phyloP scores from a whole-genome alignment of 2,113 vertebrate species.

The Chelonoidis abingdonii region DNA sequence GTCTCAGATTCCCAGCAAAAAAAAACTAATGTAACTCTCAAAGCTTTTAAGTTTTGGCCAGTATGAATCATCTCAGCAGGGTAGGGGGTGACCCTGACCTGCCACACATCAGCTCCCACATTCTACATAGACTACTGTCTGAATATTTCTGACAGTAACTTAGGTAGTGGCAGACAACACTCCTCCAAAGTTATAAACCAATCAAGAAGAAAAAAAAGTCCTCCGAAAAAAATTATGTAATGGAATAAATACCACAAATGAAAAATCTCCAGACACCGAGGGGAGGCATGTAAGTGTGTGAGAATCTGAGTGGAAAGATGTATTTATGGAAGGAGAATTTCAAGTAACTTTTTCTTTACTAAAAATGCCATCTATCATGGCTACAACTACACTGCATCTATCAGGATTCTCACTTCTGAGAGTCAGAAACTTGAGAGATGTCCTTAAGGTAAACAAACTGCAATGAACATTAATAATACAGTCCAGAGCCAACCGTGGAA shows the following conservation, averaged over 20 bases:
- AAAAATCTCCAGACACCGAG: not conserved
- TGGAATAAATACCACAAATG: not conserved
- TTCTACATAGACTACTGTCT: not conserved
- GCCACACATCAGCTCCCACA: not conserved
- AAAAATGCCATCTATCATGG: too few relatives aligned
- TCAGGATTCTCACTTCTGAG: too few relatives aligned
- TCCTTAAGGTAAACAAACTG: too few relatives aligned
- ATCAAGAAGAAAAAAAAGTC: not conserved
- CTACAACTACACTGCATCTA: too few relatives aligned
- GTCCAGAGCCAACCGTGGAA: too few relatives aligned
- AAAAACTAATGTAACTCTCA: not conserved
- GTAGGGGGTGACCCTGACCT: not conserved
- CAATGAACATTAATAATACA: too few relatives aligned
- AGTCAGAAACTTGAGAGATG: too few relatives aligned
- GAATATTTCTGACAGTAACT: not conserved
- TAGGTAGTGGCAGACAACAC: rapidly evolving
- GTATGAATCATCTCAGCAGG: not conserved
- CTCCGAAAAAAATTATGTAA: not conserved
- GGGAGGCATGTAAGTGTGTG: not conserved
- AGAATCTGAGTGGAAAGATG: too few relatives aligned
- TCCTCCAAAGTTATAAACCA: not conserved
- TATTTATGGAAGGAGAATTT: too few relatives aligned
- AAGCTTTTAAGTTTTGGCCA: not conserved
- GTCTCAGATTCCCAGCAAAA: not conserved
- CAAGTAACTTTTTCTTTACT: too few relatives aligned